Evolutionary conservation across 2,113 vertebrate genomes (phyloP), one percentile per base, ranked within the genome.

Genomic region (Scopus umbretta): DNA sequence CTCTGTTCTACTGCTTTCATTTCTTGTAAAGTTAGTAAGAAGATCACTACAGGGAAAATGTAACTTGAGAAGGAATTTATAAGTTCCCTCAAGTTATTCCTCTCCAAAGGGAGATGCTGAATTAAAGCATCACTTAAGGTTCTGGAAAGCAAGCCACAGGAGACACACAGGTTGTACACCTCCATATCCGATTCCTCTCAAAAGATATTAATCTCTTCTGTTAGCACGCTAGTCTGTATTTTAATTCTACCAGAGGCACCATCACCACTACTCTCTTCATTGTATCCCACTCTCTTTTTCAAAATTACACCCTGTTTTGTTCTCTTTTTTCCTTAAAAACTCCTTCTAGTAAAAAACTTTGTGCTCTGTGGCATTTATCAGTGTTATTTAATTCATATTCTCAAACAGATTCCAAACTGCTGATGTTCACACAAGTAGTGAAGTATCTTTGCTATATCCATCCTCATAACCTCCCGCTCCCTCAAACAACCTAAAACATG

Each of bases 61-160:
- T 79, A 84, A 92, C 56, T 88, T 84, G 40, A 92, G 47, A 90
- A 79, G 36, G 21, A 94, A 79, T 67, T 38, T 79, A 22, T 81
- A 36, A n/a, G 27, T 79, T 78, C 52, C 61, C 40, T 86, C 12
- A 70, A 89, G 72, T 96, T 79, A 81, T 20, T 61, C 10, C 27
- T 47, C 52, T 92, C 82, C 40, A 84, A 84, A 86, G 36, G 21
- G 18, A 78, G n/a, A 72, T 79, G 21, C 22, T 91, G 76, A 80
- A 91, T 72, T 78, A 84, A 80, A 86, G 25, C 10, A 61, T 36
- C 68, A 47, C 40, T 90, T 67, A 76, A 78, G 29, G 21, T 92
- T 75, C 74, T 78, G 38, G 61, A 83, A 86, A 80, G n/a, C 16
- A 80, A 83, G 17, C 15, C n/a, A 73, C 11, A 12, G 70, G 34